Conservation (phyloP, 2,888 invertebrate species). For the Eupithecia exiguata region DNA sequence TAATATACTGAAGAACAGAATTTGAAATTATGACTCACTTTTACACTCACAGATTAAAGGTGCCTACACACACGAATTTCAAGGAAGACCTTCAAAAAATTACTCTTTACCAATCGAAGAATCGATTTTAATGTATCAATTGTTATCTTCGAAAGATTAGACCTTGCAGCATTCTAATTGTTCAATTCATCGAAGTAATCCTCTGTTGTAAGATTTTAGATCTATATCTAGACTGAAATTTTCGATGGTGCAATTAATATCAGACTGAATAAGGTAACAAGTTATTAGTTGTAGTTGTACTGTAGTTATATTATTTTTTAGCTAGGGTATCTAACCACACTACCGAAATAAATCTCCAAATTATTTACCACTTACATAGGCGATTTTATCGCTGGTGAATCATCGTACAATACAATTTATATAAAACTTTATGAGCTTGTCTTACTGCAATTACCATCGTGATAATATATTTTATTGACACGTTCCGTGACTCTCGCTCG, state of each 20-base stretch:
- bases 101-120: slow-evolving; percentile 16
- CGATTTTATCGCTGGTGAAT: too few relatives aligned
- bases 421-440: too few relatives aligned
- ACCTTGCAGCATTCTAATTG: slow-evolving; percentile 46
- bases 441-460: not conserved
- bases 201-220: slow-evolving; percentile 32
- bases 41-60: too few relatives aligned
- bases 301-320: too few relatives aligned
- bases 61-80: too few relatives aligned
- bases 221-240: slow-evolving; percentile 28
- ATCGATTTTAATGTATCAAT: slow-evolving; percentile 36
- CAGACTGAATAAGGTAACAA: not conserved
- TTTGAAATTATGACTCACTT: too few relatives aligned
- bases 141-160: slow-evolving; percentile 27
- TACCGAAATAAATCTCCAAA: too few relatives aligned
- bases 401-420: too few relatives aligned
- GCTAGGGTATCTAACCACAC: too few relatives aligned
- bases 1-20: too few relatives aligned
- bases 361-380: too few relatives aligned
- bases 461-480: not conserved
- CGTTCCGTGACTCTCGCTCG: not conserved
- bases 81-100: not conserved
- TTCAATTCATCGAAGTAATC: slow-evolving; percentile 38
- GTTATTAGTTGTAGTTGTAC: too few relatives aligned
- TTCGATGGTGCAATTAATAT: not conserved